Evolutionary conservation across 2,113 vertebrate species (phyloP).

Genomic region (Kobus ellipsiprymnus): DNA sequence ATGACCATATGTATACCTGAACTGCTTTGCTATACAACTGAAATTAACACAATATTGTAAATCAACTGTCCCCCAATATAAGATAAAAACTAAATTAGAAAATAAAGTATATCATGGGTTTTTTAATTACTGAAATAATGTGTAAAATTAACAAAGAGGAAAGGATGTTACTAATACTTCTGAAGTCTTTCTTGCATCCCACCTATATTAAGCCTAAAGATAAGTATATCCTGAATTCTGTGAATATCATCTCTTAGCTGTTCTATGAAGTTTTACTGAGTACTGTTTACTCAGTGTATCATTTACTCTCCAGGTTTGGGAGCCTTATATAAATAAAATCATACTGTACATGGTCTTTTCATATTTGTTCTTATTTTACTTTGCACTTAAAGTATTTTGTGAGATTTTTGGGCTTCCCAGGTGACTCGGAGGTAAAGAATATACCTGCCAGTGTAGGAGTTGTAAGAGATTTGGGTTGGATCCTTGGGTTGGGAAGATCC

Average conservation of each 20-base stretch:
- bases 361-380: neutral
- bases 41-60: neutral
- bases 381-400: neutral
- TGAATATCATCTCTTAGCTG: neutral
- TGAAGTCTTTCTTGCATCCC: neutral
- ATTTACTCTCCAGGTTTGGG: neutral
- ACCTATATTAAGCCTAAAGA: neutral
- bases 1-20: neutral
- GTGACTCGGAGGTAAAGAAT: neutral
- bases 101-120: neutral
- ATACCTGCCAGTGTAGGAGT: neutral
- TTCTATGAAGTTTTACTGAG: neutral
- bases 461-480: neutral
- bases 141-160: neutral
- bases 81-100: neutral
- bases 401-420: neutral
- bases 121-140: neutral
- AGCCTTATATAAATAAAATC: neutral
- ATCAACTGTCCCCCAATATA: neutral
- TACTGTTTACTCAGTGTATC: neutral
- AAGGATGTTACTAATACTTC: neutral
- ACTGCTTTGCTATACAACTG: neutral
- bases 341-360: neutral
- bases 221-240: neutral
- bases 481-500: neutral